Percentiles rank a stretch among this genome's conserved stretches.
These are phyloP conservation scores for Pandemis cinnamomeana DNA, from an alignment of 2,888 invertebrate species.

Conservation along the genomic window DNA sequence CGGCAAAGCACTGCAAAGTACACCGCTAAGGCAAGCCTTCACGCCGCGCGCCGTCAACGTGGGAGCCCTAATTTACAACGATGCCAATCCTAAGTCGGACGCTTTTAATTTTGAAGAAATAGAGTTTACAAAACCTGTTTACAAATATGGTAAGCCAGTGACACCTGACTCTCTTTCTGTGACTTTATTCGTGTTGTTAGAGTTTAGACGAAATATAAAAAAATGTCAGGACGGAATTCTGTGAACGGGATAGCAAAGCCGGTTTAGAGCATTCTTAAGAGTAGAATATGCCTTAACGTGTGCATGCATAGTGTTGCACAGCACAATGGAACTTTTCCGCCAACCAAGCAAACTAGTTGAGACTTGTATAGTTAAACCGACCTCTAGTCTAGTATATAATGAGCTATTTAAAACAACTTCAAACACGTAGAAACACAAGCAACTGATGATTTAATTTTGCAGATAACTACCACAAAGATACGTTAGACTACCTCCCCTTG, in stretches of 20 bases:
- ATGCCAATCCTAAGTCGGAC: slow-evolving; percentile 53
- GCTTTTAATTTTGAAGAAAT: slow-evolving; percentile 61
- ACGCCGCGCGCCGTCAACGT: slow-evolving; percentile 69
- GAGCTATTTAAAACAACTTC: no score
- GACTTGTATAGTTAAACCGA: no score
- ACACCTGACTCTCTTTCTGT: not conserved
- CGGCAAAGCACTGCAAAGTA: slow-evolving; percentile 70
- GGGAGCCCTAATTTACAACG: slow-evolving; percentile 69
- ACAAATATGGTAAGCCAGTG: slow-evolving; percentile 59
- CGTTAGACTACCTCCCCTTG: slow-evolving; percentile 64
- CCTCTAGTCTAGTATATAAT: no score
- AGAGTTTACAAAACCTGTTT: slow-evolving; percentile 69
- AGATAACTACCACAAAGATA: slow-evolving; percentile 68
- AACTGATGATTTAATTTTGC: slow-evolving; percentile 18
- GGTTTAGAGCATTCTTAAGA: no score
- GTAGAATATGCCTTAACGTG: no score
- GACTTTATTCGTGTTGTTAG: no score
- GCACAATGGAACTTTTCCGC: no score
- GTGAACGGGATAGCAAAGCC: no score
- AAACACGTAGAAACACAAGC: not conserved
- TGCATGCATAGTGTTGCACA: no score
- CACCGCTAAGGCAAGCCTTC: slow-evolving; percentile 66
- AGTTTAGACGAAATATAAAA: no score
- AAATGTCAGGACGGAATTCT: no score
- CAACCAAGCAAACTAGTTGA: no score